phyloP scores from a whole-genome alignment of 1,140 invertebrate species.

The Diorhabda sublineata region DNA sequence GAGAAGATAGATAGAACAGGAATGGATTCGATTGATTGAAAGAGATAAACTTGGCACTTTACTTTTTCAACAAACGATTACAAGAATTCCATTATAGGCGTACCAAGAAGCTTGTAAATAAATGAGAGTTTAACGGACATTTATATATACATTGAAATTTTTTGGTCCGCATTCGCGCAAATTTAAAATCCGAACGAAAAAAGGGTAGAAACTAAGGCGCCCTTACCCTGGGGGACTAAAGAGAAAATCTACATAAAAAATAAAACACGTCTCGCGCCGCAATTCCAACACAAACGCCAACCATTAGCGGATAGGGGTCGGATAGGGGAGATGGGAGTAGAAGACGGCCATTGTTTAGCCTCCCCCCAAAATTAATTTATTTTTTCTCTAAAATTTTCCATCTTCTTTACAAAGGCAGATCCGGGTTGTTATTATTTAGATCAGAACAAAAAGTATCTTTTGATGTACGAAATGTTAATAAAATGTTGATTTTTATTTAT shows the following conservation, averaged over 20 bases:
- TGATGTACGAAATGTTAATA: no score
- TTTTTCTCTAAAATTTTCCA: conserved; percentile 20
- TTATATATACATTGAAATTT: not conserved
- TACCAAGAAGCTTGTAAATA: not conserved
- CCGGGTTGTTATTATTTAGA: not conserved
- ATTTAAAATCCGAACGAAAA: conserved; percentile 1
- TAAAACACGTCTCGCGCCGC: conserved; percentile 37
- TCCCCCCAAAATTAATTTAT: conserved; percentile 39
- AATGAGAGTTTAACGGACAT: not conserved
- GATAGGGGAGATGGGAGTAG: no score
- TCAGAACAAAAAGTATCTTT: no score
- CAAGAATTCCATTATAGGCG: no score
- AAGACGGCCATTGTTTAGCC: conserved; percentile 40
- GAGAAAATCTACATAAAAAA: conserved; percentile 43
- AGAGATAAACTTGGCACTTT: no score
- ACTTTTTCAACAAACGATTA: no score
- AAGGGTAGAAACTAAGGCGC: conserved; percentile 1
- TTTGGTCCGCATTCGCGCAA: not conserved
- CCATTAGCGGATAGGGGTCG: conserved; percentile 33
- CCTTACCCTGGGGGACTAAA: conserved; percentile 7
- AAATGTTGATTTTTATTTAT: no score
- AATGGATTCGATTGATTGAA: no score
- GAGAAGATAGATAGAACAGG: no score
- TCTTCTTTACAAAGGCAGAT: not conserved
- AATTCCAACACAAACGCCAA: conserved; percentile 39